Base-by-base conservation (phyloP, 2,888 invertebrate genomes). In the Melinaea marsaeus region DNA sequence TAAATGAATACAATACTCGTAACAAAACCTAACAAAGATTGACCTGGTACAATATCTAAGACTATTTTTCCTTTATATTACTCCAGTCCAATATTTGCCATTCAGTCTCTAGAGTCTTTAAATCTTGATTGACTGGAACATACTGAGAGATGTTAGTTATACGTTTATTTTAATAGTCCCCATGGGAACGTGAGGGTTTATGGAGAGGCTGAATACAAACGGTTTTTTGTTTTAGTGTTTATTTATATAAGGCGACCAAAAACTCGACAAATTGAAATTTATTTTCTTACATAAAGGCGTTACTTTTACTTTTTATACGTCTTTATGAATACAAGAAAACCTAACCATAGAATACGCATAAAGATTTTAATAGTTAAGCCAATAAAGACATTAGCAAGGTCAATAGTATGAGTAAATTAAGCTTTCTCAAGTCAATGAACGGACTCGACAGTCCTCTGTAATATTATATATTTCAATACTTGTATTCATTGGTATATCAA, bases 141-240 rank as follows among this genome's bases (percentile, higher is more conserved):
- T 32, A 32, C 32, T 32, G 51, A 42, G 11, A 42, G 42, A 42
- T 42, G 9, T 42, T 42, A 42, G 42, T 42, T 42, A 42, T 42
- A 42, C 32, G 51, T 51, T 51, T 51, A 32, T 51, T 48, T 51
- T 51, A 7, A 32, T 51, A 51, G 22, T 51, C 32, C 51, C 11
- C 32, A 32, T 7, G 9, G 32, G 32, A 42, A 51, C 51, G 7
- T 32, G 11, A 46, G n/a, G 7, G 51, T 22, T 22, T 32, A 3
- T 51, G 22, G 3, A 32, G 6, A 32, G 32, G 32, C 51, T 4
- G 32, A 51, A 9, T 42, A 42, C 9, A 42, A 42, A 42, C 42
- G 42, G 2, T 9, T 9, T 11, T 9, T 42, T 42, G 42, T 42
- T 9, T 42, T 42, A 9, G 11, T 3, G 42, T 42, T 42, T 9